Conservation (phyloP, 2,113 vertebrate species). For the Coreoperca whiteheadi region DNA sequence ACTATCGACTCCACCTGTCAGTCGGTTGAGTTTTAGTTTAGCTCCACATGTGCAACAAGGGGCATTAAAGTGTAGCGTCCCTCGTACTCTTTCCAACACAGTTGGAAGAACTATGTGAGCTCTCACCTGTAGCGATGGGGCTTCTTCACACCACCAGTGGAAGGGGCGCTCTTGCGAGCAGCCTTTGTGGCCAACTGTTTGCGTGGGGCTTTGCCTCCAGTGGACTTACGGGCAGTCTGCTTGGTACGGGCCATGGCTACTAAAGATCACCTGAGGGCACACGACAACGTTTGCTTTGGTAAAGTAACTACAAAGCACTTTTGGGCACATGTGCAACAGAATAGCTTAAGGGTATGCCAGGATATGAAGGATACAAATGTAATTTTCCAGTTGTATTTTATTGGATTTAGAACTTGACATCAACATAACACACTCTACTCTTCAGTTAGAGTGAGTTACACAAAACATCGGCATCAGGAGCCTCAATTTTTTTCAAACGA, state of each 20-base stretch:
- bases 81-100: background rate
- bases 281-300: background rate
- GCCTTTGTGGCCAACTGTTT: constrained; percentile 91
- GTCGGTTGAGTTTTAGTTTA: background rate
- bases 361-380: background rate
- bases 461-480: background rate
- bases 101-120: background rate
- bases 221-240: constrained; percentile 90
- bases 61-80: background rate
- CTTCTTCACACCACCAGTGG: constrained; percentile 91
- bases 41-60: background rate
- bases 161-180: constrained; percentile 89
- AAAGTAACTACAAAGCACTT: background rate
- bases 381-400: background rate
- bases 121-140: constrained; percentile 90
- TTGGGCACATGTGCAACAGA: background rate
- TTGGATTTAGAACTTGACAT: background rate
- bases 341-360: background rate
- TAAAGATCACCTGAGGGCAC: constrained; percentile 62
- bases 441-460: background rate
- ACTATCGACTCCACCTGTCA: background rate
- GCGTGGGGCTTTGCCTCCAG: constrained; percentile 90
- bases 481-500: background rate
- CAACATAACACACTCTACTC: background rate
- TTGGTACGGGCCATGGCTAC: constrained; percentile 89